Conservation (phyloP, 2,113 vertebrate genomes). For the Aegithalos caudatus region DNA sequence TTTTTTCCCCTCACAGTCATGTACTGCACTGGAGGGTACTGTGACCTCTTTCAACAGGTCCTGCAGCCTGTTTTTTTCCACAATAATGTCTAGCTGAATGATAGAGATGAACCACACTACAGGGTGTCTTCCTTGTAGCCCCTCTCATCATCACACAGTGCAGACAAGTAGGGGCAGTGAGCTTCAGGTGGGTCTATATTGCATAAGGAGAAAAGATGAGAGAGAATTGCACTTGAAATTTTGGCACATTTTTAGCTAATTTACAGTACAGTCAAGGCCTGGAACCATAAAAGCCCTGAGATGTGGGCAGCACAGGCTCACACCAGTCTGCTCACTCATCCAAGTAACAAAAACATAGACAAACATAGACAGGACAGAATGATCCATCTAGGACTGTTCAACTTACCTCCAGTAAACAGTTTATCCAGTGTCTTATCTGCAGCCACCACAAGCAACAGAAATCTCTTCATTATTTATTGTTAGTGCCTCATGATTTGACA, state of each 20-base stretch:
- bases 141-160: not conserved
- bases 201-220: not conserved
- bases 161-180: not conserved
- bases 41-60: not conserved
- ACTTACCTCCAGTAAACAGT: slow-evolving; percentile 15
- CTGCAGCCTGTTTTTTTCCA: not conserved
- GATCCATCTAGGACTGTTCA: not conserved
- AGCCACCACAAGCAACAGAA: slow-evolving; percentile 37
- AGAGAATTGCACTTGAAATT: not conserved
- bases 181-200: not conserved
- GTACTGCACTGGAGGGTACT: not conserved
- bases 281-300: not conserved
- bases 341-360: not conserved
- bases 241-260: not conserved
- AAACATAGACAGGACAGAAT: not conserved
- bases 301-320: not conserved
- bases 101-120: not conserved
- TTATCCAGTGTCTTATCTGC: slow-evolving; percentile 29
- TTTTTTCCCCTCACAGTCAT: not conserved
- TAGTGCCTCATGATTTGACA: slow-evolving; percentile 43
- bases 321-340: not conserved
- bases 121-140: not conserved
- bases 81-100: not conserved
- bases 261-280: not conserved
- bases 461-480: slow-evolving; percentile 52